Percentiles rank a stretch among this genome's conserved stretches.
These are phyloP conservation scores for Penaeus japonicus DNA, from an alignment of 1,140 invertebrate species.

Conservation along the genomic window DNA sequence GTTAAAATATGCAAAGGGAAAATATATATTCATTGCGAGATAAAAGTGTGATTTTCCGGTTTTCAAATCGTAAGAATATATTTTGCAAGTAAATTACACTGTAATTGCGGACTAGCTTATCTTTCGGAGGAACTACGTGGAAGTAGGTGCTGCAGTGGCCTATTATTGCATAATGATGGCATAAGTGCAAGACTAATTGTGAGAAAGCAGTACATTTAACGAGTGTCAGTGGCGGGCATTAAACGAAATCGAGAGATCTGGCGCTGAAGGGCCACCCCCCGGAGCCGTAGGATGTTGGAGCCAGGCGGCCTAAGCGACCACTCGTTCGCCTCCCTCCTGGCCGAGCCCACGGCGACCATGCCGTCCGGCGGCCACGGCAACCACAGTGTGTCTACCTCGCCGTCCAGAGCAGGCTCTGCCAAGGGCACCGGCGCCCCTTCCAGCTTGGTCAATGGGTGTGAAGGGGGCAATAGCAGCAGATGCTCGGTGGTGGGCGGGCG, in stretches of 20 bases:
- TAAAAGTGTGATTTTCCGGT: too few relatives aligned
- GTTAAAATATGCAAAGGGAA: too few relatives aligned
- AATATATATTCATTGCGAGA: too few relatives aligned
- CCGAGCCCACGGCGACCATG: not conserved
- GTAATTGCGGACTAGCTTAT: too few relatives aligned
- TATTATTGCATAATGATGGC: not conserved
- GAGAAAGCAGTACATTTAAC: not conserved
- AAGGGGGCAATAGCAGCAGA: not conserved
- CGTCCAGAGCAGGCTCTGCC: not conserved
- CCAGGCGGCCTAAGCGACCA: conserved; percentile 20
- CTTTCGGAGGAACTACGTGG: too few relatives aligned
- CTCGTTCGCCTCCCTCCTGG: conserved; percentile 36
- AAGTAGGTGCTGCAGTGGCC: too few relatives aligned
- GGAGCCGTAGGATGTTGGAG: conserved; percentile 23
- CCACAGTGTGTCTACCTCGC: not conserved
- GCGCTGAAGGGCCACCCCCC: too few relatives aligned
- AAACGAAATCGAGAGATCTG: too few relatives aligned
- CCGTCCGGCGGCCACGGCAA: not conserved
- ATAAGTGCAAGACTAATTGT: not conserved
- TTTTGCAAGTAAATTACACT: too few relatives aligned
- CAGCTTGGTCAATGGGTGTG: not conserved
- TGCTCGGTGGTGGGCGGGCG: not conserved
- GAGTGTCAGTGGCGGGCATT: too few relatives aligned
- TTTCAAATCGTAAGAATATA: too few relatives aligned
- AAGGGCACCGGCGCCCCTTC: not conserved